phyloP scores from a whole-genome alignment of 2,888 invertebrate genomes.

The Folsomia manolachei region DNA sequence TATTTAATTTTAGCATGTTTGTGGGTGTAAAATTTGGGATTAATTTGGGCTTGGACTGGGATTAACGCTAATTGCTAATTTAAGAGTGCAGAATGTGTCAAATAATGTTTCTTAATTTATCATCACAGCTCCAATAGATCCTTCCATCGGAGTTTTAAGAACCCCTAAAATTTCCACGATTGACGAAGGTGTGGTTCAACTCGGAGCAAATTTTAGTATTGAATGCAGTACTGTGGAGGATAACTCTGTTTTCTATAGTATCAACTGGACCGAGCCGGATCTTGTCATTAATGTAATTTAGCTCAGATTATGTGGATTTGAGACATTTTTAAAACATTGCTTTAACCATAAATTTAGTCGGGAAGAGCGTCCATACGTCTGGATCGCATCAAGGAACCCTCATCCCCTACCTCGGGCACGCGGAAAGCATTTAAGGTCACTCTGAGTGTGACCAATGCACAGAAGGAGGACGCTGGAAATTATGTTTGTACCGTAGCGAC shows the following conservation, averaged over 20 bases:
- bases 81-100: neutral
- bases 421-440: conserved; percentile 15
- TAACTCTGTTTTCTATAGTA: neutral
- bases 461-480: conserved; percentile 45
- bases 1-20: neutral
- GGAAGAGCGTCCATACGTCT: conserved; percentile 6
- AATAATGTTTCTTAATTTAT: too few relatives aligned
- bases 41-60: too few relatives aligned
- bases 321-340: neutral
- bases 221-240: conserved; percentile 22
- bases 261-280: conserved; percentile 31
- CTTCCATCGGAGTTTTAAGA: neutral
- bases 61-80: neutral
- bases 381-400: neutral
- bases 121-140: neutral
- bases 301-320: neutral
- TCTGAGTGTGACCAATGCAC: conserved; percentile 41
- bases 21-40: neutral
- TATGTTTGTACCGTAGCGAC: conserved; percentile 48
- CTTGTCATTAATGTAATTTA: conserved; percentile 22
- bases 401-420: neutral
- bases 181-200: conserved; percentile 12
- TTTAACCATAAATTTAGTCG: conserved; percentile 22
- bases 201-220: conserved; percentile 26
- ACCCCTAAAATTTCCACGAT: conserved; percentile 21